These are phyloP conservation scores for Drosophila ercepeae DNA, from an alignment of 1,140 invertebrate species.

Conservation along the genomic window DNA sequence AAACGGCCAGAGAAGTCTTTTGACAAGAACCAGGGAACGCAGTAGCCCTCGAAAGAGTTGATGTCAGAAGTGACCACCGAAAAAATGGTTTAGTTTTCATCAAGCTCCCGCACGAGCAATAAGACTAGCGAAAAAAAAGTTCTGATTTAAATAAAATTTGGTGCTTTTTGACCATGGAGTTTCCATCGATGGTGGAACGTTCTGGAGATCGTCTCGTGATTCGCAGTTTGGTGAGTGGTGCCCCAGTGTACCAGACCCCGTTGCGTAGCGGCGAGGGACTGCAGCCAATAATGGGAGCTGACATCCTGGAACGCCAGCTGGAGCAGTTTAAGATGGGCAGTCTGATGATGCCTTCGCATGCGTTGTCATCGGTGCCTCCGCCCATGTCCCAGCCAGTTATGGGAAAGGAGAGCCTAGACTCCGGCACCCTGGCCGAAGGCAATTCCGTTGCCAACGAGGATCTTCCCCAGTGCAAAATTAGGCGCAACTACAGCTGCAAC, in stretches of 20 bases:
- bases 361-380: background rate
- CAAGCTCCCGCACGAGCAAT: background rate
- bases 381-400: background rate
- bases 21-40: constrained; percentile 8
- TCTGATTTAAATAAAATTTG: background rate
- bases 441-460: constrained; percentile 78
- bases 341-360: background rate
- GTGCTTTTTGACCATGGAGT: constrained; percentile 83
- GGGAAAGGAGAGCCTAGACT: background rate
- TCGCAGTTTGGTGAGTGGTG: constrained; percentile 86
- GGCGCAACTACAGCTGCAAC: constrained; percentile 90
- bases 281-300: constrained; percentile 2
- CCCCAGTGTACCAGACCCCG: constrained; percentile 33
- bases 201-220: constrained; percentile 85
- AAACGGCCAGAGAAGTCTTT: too few relatives aligned
- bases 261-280: constrained; percentile 3
- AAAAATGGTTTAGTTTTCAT: constrained; percentile 1
- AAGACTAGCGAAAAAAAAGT: background rate
- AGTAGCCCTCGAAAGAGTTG: constrained; percentile 44
- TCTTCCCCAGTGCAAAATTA: constrained; percentile 90
- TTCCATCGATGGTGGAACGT: constrained; percentile 87
- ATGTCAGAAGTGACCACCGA: background rate
- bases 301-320: constrained; percentile 40
- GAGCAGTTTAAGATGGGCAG: constrained; percentile 22
- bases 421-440: background rate